Evolutionary conservation across 2,888 invertebrate species (phyloP), one percentile per base, ranked within the genome.

Genomic region (Hedychridium roseum): DNA sequence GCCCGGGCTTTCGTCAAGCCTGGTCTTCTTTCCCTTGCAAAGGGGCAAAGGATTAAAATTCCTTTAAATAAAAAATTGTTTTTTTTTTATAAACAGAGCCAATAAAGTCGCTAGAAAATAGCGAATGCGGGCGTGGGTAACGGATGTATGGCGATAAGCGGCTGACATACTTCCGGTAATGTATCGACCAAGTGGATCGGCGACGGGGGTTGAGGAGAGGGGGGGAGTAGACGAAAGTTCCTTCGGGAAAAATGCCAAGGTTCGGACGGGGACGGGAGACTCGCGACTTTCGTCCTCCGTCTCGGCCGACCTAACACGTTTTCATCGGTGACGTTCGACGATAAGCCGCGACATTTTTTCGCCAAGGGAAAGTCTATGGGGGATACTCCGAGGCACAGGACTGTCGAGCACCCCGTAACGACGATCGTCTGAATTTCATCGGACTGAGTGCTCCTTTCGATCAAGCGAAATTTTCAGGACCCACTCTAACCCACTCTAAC

Each of bases 341-440:
- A 30, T 30, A 30, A 30, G 30, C 5, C n/a, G 11, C 1, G 11
- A 11, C 4, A n/a, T n/a, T 14, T 1, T 30, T 30, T n/a, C 30
- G n/a, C 14, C 30, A 11, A 4, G 5, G 30, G 11, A 30, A 30
- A n/a, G 14, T n/a, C 7, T 30, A 30, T 14, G 30, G 14, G 30
- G 30, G 40, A 31, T 28, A 47, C 40, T 21, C 18, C 23, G 36
- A 31, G 23, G 40, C n/a, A 21, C 35, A 28, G n/a, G 27, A 23
- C 27, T 26, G 35, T 21, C 26, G 7, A 12, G 39, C 12, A 18
- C 37, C 23, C 39, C 26, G 31, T 51, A 50, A 58, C 48, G 57
- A 54, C 49, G 21, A 38, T 32, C 58, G 50, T 50, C 43, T 26
- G 48, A 58, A 48, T 63, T 58, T 61, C 60, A 63, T 64, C 50